Conservation (phyloP, 2,113 vertebrate genomes). For the Amblyopsis rosae region DNA sequence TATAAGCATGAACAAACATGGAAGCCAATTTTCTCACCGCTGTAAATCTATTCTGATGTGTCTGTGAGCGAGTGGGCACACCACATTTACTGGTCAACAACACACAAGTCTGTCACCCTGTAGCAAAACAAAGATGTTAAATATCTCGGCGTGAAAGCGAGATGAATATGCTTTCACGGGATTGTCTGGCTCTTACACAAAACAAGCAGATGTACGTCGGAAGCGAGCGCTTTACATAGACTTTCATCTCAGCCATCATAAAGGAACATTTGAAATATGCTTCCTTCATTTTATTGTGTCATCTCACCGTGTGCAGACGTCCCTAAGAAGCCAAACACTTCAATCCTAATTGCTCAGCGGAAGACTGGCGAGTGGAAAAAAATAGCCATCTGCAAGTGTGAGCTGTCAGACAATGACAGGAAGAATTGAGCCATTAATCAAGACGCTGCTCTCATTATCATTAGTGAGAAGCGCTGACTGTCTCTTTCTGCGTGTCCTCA, state of each 20-base stretch:
- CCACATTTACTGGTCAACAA: slow-evolving; percentile 33
- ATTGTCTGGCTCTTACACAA: slow-evolving; percentile 41
- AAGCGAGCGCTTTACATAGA: slow-evolving; percentile 31
- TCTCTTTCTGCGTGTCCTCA: slow-evolving; percentile 39
- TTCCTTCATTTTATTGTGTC: slow-evolving; percentile 28
- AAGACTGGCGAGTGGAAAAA: slow-evolving; percentile 39
- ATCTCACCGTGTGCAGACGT: slow-evolving; percentile 27
- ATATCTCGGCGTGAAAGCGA: slow-evolving; percentile 43
- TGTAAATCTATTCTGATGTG: slow-evolving; percentile 21
- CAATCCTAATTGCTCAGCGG: slow-evolving; percentile 49
- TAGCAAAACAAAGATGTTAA: slow-evolving; percentile 51
- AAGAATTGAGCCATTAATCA: slow-evolving; percentile 67
- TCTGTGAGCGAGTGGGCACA: slow-evolving; percentile 22
- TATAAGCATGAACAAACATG: slow-evolving; percentile 5
- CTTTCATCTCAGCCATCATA: slow-evolving; percentile 40
- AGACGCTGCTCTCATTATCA: slow-evolving; percentile 62
- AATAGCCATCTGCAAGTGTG: slow-evolving; percentile 60
- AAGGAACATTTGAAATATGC: slow-evolving; percentile 37
- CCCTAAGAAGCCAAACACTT: slow-evolving; percentile 42
- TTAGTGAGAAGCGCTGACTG: slow-evolving; percentile 68
- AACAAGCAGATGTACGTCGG: slow-evolving; percentile 55
- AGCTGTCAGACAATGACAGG: slow-evolving; percentile 52
- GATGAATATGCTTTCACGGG: slow-evolving; percentile 45
- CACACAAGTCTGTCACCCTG: slow-evolving; percentile 46
- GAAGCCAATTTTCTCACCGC: slow-evolving; percentile 7